Evolutionary conservation across 2,113 vertebrate species (phyloP).

Genomic region (Meleagris gallopavo): DNA sequence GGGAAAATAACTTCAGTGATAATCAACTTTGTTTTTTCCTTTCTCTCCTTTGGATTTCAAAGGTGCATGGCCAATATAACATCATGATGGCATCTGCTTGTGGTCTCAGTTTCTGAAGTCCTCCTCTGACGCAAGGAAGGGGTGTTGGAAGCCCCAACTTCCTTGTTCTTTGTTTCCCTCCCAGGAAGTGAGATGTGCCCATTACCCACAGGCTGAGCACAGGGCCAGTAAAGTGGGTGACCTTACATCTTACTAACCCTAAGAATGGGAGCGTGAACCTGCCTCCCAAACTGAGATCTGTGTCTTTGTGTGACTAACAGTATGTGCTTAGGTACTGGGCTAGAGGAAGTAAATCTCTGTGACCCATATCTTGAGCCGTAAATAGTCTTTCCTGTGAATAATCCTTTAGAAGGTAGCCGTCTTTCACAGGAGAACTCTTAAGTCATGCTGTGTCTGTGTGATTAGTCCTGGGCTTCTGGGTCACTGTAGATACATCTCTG

Average conservation of each 20-base stretch:
- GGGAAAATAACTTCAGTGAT: neutral
- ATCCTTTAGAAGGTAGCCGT: slow-evolving; percentile 35
- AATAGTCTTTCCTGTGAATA: slow-evolving; percentile 19
- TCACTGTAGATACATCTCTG: neutral
- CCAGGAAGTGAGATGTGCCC: neutral
- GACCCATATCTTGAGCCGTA: neutral
- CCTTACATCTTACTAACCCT: neutral
- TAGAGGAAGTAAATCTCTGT: neutral
- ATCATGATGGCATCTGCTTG: rapidly evolving
- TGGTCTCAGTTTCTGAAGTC: neutral
- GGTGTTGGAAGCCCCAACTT: rapidly evolving
- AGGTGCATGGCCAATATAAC: neutral
- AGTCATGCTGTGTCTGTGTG: neutral
- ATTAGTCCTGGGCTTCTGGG: neutral
- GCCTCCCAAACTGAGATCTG: neutral
- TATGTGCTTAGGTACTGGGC: neutral
- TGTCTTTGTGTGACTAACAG: neutral
- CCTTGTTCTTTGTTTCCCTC: neutral
- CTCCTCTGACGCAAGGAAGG: neutral
- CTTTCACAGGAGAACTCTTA: neutral
- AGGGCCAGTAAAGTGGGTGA: neutral
- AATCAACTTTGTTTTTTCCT: neutral
- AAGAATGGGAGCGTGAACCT: neutral
- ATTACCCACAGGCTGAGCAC: neutral
- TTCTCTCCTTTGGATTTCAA: neutral